phyloP scores from a whole-genome alignment of 2,888 invertebrate species.

The Candidula unifasciata region DNA sequence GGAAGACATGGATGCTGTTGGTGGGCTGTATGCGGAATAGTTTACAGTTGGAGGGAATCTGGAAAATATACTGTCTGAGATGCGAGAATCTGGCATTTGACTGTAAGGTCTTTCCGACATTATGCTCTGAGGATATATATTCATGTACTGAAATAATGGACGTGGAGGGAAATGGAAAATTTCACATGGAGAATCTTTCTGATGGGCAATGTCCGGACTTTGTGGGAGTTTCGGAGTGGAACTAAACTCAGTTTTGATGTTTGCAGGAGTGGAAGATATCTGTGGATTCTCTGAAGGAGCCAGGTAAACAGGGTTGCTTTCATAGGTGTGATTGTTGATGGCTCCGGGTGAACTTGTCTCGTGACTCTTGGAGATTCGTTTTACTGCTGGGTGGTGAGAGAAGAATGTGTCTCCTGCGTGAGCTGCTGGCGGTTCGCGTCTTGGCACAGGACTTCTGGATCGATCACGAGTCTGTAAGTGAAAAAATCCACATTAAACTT shows the following conservation, averaged over 20 bases:
- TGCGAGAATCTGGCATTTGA: constrained; percentile 49
- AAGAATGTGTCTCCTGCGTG: background rate
- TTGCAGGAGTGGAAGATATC: constrained; percentile 22
- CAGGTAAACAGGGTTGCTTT: background rate
- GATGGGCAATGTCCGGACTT: constrained; percentile 44
- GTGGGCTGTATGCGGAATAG: constrained; percentile 61
- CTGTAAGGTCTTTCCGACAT: constrained; percentile 56
- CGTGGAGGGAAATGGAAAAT: background rate
- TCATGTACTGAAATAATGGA: background rate
- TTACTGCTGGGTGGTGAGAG: background rate
- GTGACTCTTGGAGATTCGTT: background rate
- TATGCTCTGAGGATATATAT: constrained; percentile 56
- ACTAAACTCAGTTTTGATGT: constrained; percentile 54
- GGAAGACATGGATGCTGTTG: constrained; percentile 37
- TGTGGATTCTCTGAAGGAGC: background rate
- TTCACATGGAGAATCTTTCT: background rate
- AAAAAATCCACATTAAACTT: background rate
- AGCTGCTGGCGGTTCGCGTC: constrained; percentile 10
- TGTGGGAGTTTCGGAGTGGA: constrained; percentile 44
- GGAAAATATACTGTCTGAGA: constrained; percentile 27
- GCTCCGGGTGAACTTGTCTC: background rate
- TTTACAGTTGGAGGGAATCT: constrained; percentile 46
- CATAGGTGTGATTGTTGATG: background rate
- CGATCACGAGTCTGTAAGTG: background rate
- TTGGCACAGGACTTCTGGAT: background rate